These are phyloP conservation scores for Macrophya alboannulata DNA, from an alignment of 2,888 invertebrate species.

Conservation along the genomic window DNA sequence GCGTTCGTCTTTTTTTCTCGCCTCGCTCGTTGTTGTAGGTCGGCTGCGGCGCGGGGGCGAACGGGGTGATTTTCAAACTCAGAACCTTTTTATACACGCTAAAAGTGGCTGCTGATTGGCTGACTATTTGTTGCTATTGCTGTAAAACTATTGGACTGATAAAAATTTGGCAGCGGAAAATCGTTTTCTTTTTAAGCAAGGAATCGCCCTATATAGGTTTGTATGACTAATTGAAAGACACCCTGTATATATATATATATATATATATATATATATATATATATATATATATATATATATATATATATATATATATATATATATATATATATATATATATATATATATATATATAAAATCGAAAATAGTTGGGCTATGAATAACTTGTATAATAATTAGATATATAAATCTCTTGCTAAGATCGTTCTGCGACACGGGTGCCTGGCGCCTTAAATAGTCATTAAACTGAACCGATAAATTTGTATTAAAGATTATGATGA, in stretches of 20 bases:
- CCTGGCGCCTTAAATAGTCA: constrained; percentile 5
- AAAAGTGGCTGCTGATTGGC: no score
- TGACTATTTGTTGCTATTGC: no score
- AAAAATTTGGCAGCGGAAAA: no score
- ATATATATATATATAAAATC: not conserved
- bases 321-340: not conserved
- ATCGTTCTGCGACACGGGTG: not conserved
- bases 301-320: not conserved
- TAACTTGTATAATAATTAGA: not conserved
- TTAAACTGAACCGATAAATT: not conserved
- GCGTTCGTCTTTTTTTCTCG: no score
- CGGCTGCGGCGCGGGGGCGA: no score
- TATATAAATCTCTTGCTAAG: not conserved
- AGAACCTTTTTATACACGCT: no score
- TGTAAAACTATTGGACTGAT: no score
- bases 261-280: no score
- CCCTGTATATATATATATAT: not conserved
- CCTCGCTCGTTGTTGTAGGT: no score
- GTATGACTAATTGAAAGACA: constrained; percentile 10
- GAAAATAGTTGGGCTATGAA: not conserved
- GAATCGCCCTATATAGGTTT: no score
- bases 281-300: not conserved
- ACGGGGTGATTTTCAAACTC: no score
- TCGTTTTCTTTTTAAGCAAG: no score
- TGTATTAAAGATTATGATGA: not conserved